Percentiles rank a stretch among this genome's conserved stretches.
phyloP scores from a whole-genome alignment of 2,888 invertebrate genomes.

The Callinectes sapidus region DNA sequence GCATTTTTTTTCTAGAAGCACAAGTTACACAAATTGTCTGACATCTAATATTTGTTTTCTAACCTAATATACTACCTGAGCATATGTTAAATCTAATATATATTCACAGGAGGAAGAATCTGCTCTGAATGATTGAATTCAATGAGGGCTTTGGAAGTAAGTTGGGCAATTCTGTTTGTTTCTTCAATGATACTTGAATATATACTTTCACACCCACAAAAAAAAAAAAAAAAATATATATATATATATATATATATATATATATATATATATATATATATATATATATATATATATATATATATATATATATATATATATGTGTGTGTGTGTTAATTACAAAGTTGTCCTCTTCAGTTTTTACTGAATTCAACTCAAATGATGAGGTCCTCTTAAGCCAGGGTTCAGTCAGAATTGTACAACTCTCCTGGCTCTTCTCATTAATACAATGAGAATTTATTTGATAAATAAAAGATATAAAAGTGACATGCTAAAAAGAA shows the following conservation, averaged over 20 bases:
- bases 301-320: too few species aligned
- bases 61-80: not conserved
- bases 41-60: not conserved
- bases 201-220: too few species aligned
- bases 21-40: not conserved
- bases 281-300: too few species aligned
- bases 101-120: slow-evolving; percentile 4
- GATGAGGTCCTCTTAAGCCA: not conserved
- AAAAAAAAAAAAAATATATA: not conserved
- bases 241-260: too few species aligned
- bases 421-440: not conserved
- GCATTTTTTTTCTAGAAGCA: not conserved
- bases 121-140: not conserved
- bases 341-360: too few species aligned
- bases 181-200: not conserved
- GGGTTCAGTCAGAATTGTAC: not conserved
- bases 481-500: not conserved
- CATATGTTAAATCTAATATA: not conserved
- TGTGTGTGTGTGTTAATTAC: too few species aligned
- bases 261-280: too few species aligned
- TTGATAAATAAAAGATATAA: not conserved
- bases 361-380: not conserved
- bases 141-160: not conserved
- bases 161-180: not conserved
- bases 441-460: not conserved